Conservation (phyloP, 92 coral and sea anemone species). For the Actinernus sp. region DNA sequence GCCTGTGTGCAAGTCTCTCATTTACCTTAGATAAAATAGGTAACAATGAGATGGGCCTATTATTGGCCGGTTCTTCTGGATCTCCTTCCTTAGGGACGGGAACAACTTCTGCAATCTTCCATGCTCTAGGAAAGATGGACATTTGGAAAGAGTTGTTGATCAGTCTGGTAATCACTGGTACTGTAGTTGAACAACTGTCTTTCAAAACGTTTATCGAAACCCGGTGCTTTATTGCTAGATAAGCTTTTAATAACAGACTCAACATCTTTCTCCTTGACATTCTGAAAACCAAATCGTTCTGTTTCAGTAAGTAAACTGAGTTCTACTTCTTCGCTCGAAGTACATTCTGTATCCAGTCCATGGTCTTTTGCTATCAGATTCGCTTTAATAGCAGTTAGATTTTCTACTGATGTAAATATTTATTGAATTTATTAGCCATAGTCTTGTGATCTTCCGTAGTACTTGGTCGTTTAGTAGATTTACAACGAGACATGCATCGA, state of each 20-base stretch:
- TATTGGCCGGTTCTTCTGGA: slow-evolving; percentile 56
- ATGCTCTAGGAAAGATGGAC: slow-evolving; percentile 23
- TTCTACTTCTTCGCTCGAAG: background rate
- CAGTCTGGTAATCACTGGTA: slow-evolving; percentile 43
- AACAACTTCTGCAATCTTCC: slow-evolving; percentile 56
- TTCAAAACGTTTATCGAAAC: slow-evolving; percentile 50
- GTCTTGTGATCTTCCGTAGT: slow-evolving; percentile 19
- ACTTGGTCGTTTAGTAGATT: background rate
- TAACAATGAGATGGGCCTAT: slow-evolving; percentile 35
- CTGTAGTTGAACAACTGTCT: slow-evolving; percentile 32
- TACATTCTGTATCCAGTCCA: too few species aligned
- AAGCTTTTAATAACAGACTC: background rate
- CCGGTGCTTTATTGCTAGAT: slow-evolving; percentile 22
- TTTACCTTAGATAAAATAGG: slow-evolving; percentile 45
- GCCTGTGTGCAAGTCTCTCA: slow-evolving; percentile 26
- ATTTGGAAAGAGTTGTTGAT: slow-evolving; percentile 47
- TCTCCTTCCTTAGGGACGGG: slow-evolving; percentile 47
- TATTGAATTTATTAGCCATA: slow-evolving; percentile 32
- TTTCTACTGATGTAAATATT: slow-evolving; percentile 36
- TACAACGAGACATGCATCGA: slow-evolving; percentile 40
- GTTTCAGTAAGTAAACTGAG: background rate
- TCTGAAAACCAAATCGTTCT: too few species aligned
- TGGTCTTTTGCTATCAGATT: slow-evolving; percentile 18
- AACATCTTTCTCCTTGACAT: background rate
- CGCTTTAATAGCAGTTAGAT: slow-evolving; percentile 21